phyloP scores from a whole-genome alignment of 2,888 invertebrate genomes.

The Hemicrepidius hirtus region DNA sequence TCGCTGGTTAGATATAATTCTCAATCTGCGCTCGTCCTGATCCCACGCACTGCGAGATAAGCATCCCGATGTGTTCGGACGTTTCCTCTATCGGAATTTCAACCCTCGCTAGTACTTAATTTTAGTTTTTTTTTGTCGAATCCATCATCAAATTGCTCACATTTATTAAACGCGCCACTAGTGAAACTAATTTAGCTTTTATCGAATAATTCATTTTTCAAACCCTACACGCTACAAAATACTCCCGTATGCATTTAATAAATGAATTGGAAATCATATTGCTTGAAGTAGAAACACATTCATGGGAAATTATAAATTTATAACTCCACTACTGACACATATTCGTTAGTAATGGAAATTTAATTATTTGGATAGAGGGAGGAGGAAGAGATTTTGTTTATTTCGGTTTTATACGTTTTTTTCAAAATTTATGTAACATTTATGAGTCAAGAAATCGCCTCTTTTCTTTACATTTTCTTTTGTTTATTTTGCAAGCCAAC shows the following conservation, averaged over 20 bases:
- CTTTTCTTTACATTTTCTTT: background rate
- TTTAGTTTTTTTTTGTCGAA: constrained; percentile 33
- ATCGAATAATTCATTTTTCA: constrained; percentile 28
- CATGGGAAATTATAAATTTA: too few relatives aligned
- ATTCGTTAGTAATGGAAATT: too few relatives aligned
- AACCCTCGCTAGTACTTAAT: constrained; percentile 20
- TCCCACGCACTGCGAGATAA: constrained; percentile 51
- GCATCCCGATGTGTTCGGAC: constrained; percentile 52
- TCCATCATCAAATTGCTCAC: constrained; percentile 34
- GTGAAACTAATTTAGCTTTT: constrained; percentile 35
- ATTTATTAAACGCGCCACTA: constrained; percentile 34
- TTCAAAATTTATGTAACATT: background rate
- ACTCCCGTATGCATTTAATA: constrained; percentile 17
- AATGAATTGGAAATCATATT: constrained; percentile 17
- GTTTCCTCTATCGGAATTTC: constrained; percentile 41
- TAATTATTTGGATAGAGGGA: too few relatives aligned
- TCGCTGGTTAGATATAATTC: constrained; percentile 55
- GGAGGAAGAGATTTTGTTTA: too few relatives aligned
- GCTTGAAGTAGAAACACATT: too few relatives aligned
- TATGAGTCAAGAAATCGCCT: background rate
- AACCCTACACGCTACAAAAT: background rate
- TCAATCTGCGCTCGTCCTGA: constrained; percentile 53
- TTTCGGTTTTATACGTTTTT: too few relatives aligned
- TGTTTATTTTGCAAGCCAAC: constrained; percentile 4
- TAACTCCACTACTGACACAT: too few relatives aligned